phyloP scores from a whole-genome alignment of 1,140 invertebrate genomes.

The Hyles vespertilio region DNA sequence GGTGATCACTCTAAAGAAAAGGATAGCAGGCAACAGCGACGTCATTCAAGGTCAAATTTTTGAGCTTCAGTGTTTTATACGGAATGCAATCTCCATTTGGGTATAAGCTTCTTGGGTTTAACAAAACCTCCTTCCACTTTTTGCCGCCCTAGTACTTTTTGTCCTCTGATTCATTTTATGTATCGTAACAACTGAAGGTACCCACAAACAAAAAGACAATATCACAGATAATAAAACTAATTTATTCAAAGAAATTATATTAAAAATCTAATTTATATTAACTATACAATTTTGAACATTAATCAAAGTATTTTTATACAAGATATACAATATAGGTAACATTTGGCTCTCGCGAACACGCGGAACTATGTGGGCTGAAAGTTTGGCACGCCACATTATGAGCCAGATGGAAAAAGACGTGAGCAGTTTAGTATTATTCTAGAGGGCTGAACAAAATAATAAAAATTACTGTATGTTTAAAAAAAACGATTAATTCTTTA shows the following conservation, averaged over 20 bases:
- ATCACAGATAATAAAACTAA: conserved; percentile 47
- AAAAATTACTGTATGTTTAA: background rate
- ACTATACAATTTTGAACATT: conserved; percentile 45
- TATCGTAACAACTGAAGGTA: too few species aligned
- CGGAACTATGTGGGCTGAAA: conserved; percentile 27
- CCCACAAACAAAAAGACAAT: conserved; percentile 9
- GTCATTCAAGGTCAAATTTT: too few species aligned
- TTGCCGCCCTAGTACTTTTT: too few species aligned
- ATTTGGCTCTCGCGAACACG: conserved; percentile 37
- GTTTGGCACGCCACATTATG: conserved; percentile 53
- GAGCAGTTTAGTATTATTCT: background rate
- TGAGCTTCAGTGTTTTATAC: too few species aligned
- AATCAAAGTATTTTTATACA: conserved; percentile 29
- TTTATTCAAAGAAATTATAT: conserved; percentile 54
- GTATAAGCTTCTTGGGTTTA: too few species aligned
- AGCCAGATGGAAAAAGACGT: conserved; percentile 16
- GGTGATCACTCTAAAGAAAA: too few species aligned
- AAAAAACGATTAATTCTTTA: too few species aligned
- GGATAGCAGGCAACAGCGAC: too few species aligned
- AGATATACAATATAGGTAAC: conserved; percentile 56
- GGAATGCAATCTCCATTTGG: too few species aligned
- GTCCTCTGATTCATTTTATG: too few species aligned
- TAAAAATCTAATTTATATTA: conserved; percentile 53
- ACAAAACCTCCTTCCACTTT: too few species aligned
- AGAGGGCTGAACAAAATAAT: conserved; percentile 10